phyloP scores from a whole-genome alignment of 2,888 invertebrate genomes.

The Brachypalpus laphriformis region DNA sequence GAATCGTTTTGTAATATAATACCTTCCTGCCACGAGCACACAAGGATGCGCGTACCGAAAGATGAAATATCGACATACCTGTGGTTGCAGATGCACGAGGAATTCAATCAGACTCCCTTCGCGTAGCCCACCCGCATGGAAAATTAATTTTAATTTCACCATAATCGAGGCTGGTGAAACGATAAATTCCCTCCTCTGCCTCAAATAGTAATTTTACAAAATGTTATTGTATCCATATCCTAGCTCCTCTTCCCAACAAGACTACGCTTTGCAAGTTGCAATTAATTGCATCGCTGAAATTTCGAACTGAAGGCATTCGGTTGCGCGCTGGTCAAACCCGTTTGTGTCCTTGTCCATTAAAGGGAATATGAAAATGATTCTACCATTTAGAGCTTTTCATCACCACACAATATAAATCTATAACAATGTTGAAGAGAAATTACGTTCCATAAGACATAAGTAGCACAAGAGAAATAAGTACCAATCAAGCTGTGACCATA shows the following conservation, averaged over 20 bases:
- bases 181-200: slow-evolving; percentile 7
- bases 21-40: background rate
- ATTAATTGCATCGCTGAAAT: background rate
- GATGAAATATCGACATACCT: slow-evolving; percentile 3
- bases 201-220: background rate
- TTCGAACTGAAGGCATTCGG: background rate
- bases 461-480: background rate
- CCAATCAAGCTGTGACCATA: background rate
- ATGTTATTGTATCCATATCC: background rate
- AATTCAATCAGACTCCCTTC: slow-evolving; percentile 17
- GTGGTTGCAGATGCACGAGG: background rate
- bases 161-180: background rate
- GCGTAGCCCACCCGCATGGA: background rate
- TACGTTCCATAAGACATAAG: background rate
- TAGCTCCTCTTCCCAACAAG: background rate
- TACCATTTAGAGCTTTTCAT: too few species aligned
- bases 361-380: background rate
- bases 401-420: background rate
- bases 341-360: too few species aligned
- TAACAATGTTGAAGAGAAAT: background rate
- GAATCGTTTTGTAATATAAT: slow-evolving; percentile 29
- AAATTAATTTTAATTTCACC: slow-evolving; percentile 28
- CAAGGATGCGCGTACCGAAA: background rate
- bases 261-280: background rate
- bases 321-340: too few species aligned